These are phyloP conservation scores for Dynastes maya DNA, from an alignment of 2,888 invertebrate species.

Conservation along the genomic window DNA sequence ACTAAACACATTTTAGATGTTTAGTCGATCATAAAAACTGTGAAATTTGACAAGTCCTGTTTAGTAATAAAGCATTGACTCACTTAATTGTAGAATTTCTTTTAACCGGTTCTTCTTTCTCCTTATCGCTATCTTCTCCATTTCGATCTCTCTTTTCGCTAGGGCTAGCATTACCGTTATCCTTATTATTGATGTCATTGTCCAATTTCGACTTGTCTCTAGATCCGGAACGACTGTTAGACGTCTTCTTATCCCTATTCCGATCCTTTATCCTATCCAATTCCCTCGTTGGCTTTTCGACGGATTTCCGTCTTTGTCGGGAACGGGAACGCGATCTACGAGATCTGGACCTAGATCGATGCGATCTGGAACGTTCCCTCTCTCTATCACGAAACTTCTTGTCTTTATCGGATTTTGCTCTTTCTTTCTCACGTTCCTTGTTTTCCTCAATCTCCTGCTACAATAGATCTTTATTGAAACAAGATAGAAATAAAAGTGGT, in stretches of 20 bases:
- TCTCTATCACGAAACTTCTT: conserved; percentile 71
- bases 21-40: too few species aligned
- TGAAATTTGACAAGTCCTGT: too few species aligned
- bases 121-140: conserved; percentile 60
- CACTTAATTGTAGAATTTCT: conserved; percentile 49
- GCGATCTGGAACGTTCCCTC: conserved; percentile 65
- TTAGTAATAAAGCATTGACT: conserved; percentile 16
- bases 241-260: conserved; percentile 54
- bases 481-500: conserved; percentile 27
- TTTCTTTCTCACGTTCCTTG: conserved; percentile 70
- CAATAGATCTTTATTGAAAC: conserved; percentile 49
- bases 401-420: conserved; percentile 69
- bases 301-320: conserved; percentile 58
- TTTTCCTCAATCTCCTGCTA: conserved; percentile 70
- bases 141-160: conserved; percentile 55
- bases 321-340: conserved; percentile 63
- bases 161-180: conserved; percentile 68
- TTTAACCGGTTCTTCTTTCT: conserved; percentile 59
- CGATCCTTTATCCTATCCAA: conserved; percentile 60
- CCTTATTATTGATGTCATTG: conserved; percentile 64
- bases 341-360: conserved; percentile 62
- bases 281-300: conserved; percentile 57
- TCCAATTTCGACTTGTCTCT: conserved; percentile 59
- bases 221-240: conserved; percentile 60
- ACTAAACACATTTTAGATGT: too few species aligned